Evolutionary conservation across 2,888 invertebrate genomes (phyloP).

Genomic region (Archaeoteleia sp.): DNA sequence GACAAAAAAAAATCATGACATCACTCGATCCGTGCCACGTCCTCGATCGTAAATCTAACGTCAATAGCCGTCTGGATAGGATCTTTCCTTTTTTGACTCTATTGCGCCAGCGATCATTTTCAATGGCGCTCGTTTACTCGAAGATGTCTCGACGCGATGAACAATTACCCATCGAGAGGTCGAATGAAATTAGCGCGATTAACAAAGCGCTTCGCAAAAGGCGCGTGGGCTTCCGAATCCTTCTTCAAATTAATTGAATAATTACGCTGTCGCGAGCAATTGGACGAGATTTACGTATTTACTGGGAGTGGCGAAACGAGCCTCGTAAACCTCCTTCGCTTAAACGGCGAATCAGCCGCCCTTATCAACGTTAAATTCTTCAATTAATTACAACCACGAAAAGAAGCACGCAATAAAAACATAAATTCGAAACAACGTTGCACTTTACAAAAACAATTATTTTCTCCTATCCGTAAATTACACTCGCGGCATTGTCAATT

Average conservation of each 20-base stretch:
- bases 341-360: no score
- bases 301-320: no score
- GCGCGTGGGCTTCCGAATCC: not conserved
- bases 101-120: constrained; percentile 17
- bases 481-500: not conserved
- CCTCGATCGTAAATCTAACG: constrained; percentile 10
- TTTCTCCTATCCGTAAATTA: no score
- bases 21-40: constrained; percentile 26
- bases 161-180: constrained; percentile 12
- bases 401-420: no score
- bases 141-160: constrained; percentile 11
- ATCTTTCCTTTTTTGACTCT: constrained; percentile 36
- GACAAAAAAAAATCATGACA: constrained; percentile 17
- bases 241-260: not conserved
- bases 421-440: no score
- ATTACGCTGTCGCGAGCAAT: not conserved
- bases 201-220: not conserved
- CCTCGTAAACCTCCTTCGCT: no score
- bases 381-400: no score
- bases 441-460: no score
- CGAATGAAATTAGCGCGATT: constrained; percentile 11
- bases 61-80: constrained; percentile 12
- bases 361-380: no score
- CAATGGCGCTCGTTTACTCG: constrained; percentile 13
- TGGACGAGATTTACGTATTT: not conserved